phyloP scores from a whole-genome alignment of 2,888 invertebrate genomes.

The Spodoptera littoralis region DNA sequence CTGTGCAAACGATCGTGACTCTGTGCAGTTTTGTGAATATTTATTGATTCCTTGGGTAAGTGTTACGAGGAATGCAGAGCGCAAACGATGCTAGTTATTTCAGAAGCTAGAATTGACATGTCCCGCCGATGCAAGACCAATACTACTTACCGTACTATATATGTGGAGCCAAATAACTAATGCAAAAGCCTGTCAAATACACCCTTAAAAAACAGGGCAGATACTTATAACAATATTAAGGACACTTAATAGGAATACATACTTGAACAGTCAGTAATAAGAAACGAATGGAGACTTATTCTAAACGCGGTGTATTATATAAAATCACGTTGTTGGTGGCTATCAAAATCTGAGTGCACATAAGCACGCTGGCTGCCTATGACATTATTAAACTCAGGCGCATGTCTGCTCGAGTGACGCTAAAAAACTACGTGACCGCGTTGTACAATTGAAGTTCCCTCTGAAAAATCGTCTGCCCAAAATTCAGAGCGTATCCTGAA shows the following conservation, averaged over 20 bases:
- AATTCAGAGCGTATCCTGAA: slow-evolving; percentile 76
- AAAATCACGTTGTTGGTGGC: slow-evolving; percentile 63
- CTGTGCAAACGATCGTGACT: slow-evolving; percentile 60
- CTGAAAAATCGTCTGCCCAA: slow-evolving; percentile 77
- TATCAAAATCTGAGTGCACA: slow-evolving; percentile 44
- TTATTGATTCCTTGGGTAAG: slow-evolving; percentile 57
- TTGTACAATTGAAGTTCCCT: slow-evolving; percentile 76
- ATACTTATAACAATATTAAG: no score
- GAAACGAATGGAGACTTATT: slow-evolving; percentile 4
- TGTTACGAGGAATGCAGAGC: slow-evolving; percentile 29
- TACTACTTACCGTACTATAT: no score
- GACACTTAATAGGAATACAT: no score
- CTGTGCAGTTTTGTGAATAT: slow-evolving; percentile 60
- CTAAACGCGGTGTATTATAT: slow-evolving; percentile 27
- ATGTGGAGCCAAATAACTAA: no score
- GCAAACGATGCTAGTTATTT: slow-evolving; percentile 3
- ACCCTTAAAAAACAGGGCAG: no score
- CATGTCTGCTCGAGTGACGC: slow-evolving; percentile 80
- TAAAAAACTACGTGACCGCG: slow-evolving; percentile 84
- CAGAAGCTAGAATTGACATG: background rate
- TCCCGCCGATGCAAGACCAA: no score
- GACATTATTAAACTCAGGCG: slow-evolving; percentile 86
- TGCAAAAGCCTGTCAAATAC: no score
- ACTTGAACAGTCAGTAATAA: no score
- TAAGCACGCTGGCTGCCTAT: slow-evolving; percentile 69